These are phyloP conservation scores for Cladopsammia gracilis DNA, from an alignment of 64 coral and sea anemone species.

Conservation along the genomic window DNA sequence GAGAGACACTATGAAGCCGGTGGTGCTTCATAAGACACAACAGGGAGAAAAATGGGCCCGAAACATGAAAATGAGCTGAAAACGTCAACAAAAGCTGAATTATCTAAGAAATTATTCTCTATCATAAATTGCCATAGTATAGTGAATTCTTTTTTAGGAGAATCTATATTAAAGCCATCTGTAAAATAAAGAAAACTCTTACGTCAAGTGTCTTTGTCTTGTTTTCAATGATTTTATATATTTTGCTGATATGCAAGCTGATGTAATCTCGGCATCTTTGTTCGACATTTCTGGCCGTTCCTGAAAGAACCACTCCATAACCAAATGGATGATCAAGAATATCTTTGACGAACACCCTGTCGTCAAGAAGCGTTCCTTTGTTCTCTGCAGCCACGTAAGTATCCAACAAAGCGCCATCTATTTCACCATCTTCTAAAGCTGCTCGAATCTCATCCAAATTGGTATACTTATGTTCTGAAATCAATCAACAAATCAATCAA, in stretches of 20 bases:
- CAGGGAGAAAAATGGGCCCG: too few relatives aligned
- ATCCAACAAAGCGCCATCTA: conserved; percentile 39
- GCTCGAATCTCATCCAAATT: conserved; percentile 1
- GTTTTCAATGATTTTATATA: neutral
- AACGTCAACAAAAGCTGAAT: too few relatives aligned
- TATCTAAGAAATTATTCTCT: too few relatives aligned
- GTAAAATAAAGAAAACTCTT: neutral
- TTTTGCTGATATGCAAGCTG: neutral
- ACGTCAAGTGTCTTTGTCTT: conserved; percentile 39
- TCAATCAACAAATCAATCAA: neutral
- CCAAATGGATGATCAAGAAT: conserved; percentile 45
- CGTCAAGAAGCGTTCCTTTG: neutral
- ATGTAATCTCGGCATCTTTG: conserved; percentile 47
- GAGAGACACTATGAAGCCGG: too few relatives aligned
- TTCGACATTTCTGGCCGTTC: conserved; percentile 14
- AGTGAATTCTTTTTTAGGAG: too few relatives aligned
- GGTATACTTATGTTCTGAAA: conserved; percentile 36
- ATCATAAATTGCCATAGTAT: too few relatives aligned
- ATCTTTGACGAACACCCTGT: neutral
- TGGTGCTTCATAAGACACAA: too few relatives aligned
- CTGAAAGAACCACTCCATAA: conserved; percentile 63
- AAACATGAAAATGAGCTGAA: too few relatives aligned
- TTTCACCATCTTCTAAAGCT: conserved; percentile 22
- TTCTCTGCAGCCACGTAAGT: conserved; percentile 58
- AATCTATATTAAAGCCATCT: too few relatives aligned